phyloP scores from a whole-genome alignment of 2,888 invertebrate species.

The Dicranocentrus wangi region DNA sequence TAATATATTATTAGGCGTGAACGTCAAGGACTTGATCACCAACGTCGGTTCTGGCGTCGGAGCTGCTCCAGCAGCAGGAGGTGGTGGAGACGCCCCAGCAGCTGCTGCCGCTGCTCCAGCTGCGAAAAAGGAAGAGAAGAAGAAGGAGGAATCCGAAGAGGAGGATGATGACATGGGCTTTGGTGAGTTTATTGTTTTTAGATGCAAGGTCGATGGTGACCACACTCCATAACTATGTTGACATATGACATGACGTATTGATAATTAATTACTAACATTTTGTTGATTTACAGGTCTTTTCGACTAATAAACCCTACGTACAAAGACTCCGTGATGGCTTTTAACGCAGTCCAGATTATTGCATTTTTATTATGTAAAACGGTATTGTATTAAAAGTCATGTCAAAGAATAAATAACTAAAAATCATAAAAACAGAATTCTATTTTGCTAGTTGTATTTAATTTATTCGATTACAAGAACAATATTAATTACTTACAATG shows the following conservation, averaged over 20 bases:
- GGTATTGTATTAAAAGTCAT: too few species aligned
- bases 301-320: constrained; percentile 78
- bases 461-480: too few species aligned
- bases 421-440: too few species aligned
- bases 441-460: too few species aligned
- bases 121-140: constrained; percentile 81
- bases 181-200: constrained; percentile 76
- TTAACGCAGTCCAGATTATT: too few species aligned
- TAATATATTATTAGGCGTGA: constrained; percentile 82
- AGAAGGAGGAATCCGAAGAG: constrained; percentile 85
- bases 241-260: too few species aligned
- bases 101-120: constrained; percentile 77
- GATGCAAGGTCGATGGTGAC: too few species aligned
- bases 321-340: constrained; percentile 23
- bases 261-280: too few species aligned
- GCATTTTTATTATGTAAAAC: too few species aligned
- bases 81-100: constrained; percentile 73
- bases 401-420: too few species aligned
- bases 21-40: constrained; percentile 93
- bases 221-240: too few species aligned
- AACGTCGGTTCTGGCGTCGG: constrained; percentile 95
- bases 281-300: constrained; percentile 81
- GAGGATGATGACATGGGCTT: constrained; percentile 97
- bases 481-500: too few species aligned
- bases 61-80: constrained; percentile 82